Percentiles rank a stretch among this genome's conserved stretches.
These are phyloP conservation scores for Enteromius fasciolatus DNA, from an alignment of 2,797 vertebrate species.

Conservation along the genomic window DNA sequence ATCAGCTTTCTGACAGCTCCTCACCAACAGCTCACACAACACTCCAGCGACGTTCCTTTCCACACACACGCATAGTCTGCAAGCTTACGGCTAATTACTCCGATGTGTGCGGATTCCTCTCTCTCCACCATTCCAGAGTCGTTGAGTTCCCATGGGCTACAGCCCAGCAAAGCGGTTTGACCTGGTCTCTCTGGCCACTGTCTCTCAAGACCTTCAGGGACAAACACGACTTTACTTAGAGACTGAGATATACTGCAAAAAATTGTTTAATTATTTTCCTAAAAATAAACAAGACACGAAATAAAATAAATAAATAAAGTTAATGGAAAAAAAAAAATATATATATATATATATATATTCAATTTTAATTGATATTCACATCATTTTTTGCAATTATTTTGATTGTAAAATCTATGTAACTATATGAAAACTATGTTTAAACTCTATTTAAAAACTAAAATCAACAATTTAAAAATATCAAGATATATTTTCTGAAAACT, in stretches of 20 bases:
- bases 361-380: not conserved
- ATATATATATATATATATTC: not conserved
- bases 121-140: constrained; percentile 48
- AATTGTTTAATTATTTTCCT: not conserved
- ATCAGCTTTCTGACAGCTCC: constrained; percentile 73
- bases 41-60: constrained; percentile 54
- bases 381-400: not conserved
- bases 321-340: not conserved
- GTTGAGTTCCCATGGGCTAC: constrained; percentile 55
- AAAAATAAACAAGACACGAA: not conserved
- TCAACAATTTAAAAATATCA: not conserved
- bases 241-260: not conserved
- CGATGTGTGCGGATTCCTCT: constrained; percentile 56
- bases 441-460: not conserved
- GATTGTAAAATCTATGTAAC: not conserved
- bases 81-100: constrained; percentile 49
- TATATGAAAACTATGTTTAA: not conserved
- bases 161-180: constrained; percentile 52
- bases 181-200: constrained; percentile 54
- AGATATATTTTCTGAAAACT: not conserved
- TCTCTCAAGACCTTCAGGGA: constrained; percentile 43
- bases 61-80: constrained; percentile 41
- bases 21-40: constrained; percentile 63
- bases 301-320: not conserved
- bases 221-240: not conserved